phyloP scores from a whole-genome alignment of 2,888 invertebrate genomes.

The Argynnis bischoffii region DNA sequence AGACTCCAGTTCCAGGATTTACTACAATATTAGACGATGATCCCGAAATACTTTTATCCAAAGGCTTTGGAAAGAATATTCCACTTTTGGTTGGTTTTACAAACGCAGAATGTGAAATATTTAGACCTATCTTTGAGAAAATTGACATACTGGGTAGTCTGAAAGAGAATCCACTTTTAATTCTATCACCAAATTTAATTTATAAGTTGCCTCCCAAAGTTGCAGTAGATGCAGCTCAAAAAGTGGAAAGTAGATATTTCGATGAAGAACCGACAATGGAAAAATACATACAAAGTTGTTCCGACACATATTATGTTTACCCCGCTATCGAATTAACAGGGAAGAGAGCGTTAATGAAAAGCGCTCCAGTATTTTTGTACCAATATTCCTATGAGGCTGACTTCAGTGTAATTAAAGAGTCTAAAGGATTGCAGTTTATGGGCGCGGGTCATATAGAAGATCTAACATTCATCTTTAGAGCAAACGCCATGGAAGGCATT shows the following conservation, averaged over 20 bases:
- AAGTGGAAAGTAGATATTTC: slow-evolving; percentile 54
- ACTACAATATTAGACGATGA: slow-evolving; percentile 62
- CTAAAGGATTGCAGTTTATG: slow-evolving; percentile 55
- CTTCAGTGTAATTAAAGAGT: slow-evolving; percentile 70
- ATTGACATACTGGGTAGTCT: slow-evolving; percentile 53
- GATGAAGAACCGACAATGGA: slow-evolving; percentile 51
- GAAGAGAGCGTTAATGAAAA: slow-evolving; percentile 46
- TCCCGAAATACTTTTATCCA: slow-evolving; percentile 57
- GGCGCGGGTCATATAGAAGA: slow-evolving; percentile 84
- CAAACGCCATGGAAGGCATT: slow-evolving; percentile 51
- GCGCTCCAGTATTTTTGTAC: slow-evolving; percentile 77
- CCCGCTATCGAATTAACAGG: slow-evolving; percentile 59
- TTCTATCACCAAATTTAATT: slow-evolving; percentile 51
- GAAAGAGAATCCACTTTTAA: slow-evolving; percentile 47
- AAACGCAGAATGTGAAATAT: slow-evolving; percentile 62
- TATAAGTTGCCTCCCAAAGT: slow-evolving; percentile 46
- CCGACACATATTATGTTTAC: slow-evolving; percentile 61
- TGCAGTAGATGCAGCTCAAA: slow-evolving; percentile 45
- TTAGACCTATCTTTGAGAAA: slow-evolving; percentile 55
- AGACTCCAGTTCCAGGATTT: slow-evolving; percentile 57
- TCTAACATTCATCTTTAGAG: slow-evolving; percentile 77
- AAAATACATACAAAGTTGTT: slow-evolving; percentile 53
- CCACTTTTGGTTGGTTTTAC: slow-evolving; percentile 68
- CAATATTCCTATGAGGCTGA: slow-evolving; percentile 78
- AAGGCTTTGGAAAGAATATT: slow-evolving; percentile 58